Conservation (phyloP, 1,140 invertebrate species). For the Listronotus oregonensis region DNA sequence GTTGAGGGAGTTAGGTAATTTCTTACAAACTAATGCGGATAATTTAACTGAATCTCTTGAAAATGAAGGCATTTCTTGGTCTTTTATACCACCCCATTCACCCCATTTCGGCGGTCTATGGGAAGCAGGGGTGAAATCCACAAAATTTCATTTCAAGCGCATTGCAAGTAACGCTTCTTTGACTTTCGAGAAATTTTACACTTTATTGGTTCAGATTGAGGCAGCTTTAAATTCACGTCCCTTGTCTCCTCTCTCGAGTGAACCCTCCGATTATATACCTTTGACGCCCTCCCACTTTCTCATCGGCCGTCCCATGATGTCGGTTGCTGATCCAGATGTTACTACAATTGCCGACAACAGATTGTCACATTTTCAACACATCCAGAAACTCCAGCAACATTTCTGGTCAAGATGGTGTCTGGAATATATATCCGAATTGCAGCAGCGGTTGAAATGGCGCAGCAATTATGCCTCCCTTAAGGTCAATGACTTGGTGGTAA, state of each 20-base stretch:
- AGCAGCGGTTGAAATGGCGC: slow-evolving; percentile 1
- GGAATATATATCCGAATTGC: slow-evolving; percentile 2
- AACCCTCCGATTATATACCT: background rate
- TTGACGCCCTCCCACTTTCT: slow-evolving; percentile 3
- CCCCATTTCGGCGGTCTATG: too few relatives aligned
- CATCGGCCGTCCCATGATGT: slow-evolving; percentile 1
- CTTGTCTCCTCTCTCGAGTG: too few relatives aligned
- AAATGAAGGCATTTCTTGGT: slow-evolving; percentile 1
- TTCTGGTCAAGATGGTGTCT: slow-evolving; percentile 1
- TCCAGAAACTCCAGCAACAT: slow-evolving; percentile 4
- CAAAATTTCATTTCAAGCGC: too few relatives aligned
- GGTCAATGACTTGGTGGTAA: slow-evolving; percentile 3
- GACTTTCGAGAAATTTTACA: too few relatives aligned
- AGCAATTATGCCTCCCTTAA: background rate
- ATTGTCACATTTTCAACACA: slow-evolving; percentile 4
- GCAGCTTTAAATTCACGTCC: too few relatives aligned
- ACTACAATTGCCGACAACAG: background rate
- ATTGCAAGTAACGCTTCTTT: too few relatives aligned
- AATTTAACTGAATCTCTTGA: slow-evolving; percentile 4
- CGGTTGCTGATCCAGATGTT: slow-evolving; percentile 3
- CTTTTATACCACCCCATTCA: too few relatives aligned
- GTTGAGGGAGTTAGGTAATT: slow-evolving; percentile 10
- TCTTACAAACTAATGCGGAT: background rate
- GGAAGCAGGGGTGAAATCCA: too few relatives aligned
- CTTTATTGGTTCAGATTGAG: too few relatives aligned